Conservation (phyloP, 2,113 vertebrate species). For the Scomber japonicus region DNA sequence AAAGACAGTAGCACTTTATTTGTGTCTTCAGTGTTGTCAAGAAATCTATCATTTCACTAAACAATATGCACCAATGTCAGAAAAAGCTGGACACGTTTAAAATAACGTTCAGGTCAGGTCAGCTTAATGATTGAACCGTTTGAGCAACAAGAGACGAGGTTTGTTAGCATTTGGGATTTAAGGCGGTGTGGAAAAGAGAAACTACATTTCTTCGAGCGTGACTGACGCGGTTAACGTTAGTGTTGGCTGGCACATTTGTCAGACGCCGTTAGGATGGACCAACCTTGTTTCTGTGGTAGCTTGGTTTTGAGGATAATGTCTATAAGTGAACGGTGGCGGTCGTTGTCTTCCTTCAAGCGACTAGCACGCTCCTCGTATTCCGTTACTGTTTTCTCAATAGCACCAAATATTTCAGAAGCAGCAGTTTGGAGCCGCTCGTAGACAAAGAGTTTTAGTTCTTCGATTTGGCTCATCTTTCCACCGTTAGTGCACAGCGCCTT, state of each 20-base stretch:
- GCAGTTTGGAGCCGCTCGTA: conserved; percentile 5
- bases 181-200: no score
- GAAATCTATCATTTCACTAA: no score
- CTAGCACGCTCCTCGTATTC: conserved; percentile 28
- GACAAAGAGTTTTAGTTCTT: conserved; percentile 28
- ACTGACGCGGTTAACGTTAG: no score
- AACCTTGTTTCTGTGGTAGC: conserved; percentile 1
- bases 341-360: conserved; percentile 39
- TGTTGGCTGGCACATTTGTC: background rate
- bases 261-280: background rate
- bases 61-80: no score
- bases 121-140: no score
- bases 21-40: no score
- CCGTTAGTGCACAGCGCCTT: background rate
- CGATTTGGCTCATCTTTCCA: conserved; percentile 13
- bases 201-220: no score
- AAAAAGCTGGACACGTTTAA: no score
- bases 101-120: no score
- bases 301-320: conserved; percentile 36
- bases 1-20: no score
- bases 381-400: conserved; percentile 13
- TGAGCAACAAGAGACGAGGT: no score
- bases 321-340: conserved; percentile 28
- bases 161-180: no score
- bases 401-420: conserved; percentile 21